These are phyloP conservation scores for Himalopsyche kuldschensis DNA, from an alignment of 2,888 invertebrate species.

Conservation along the genomic window DNA sequence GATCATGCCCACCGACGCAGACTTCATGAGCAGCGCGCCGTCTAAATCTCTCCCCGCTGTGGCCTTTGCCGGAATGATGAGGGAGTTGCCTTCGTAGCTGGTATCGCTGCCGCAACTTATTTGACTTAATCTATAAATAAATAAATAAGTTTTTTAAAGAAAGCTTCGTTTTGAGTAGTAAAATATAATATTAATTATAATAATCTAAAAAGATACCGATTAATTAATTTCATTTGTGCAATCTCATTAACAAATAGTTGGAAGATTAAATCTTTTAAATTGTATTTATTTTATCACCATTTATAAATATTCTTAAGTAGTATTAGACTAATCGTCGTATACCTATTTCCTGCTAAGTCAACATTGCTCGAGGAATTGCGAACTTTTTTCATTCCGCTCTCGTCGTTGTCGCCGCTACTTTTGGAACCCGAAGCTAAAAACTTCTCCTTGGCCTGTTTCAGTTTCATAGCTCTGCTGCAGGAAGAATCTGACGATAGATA, in stretches of 20 bases:
- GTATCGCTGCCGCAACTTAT: constrained; percentile 67
- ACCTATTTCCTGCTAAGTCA: constrained; percentile 39
- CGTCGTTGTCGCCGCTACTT: constrained; percentile 18
- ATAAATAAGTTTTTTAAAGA: no score
- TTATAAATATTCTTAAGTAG: no score
- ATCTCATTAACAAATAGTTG: no score
- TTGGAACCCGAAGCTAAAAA: constrained; percentile 55
- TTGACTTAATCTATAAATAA: constrained; percentile 55
- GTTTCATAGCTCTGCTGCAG: constrained; percentile 59
- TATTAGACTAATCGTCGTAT: neutral
- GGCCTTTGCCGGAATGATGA: constrained; percentile 42
- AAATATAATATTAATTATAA: no score
- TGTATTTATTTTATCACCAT: no score
- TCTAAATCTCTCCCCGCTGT: constrained; percentile 43
- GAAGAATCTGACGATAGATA: constrained; percentile 33
- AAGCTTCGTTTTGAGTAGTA: no score
- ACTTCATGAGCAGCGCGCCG: constrained; percentile 64
- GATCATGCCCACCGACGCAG: constrained; percentile 78
- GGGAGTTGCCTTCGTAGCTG: constrained; percentile 47
- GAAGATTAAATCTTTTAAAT: no score
- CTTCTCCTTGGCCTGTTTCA: constrained; percentile 72
- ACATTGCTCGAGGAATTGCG: constrained; percentile 25
- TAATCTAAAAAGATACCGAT: no score
- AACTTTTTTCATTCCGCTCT: constrained; percentile 29
- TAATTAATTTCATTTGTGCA: no score